A percentile compares a stretch with the other conserved stretches of the same genome.
Conservation (phyloP, 2,888 invertebrate genomes). For the Plebejus anna region DNA sequence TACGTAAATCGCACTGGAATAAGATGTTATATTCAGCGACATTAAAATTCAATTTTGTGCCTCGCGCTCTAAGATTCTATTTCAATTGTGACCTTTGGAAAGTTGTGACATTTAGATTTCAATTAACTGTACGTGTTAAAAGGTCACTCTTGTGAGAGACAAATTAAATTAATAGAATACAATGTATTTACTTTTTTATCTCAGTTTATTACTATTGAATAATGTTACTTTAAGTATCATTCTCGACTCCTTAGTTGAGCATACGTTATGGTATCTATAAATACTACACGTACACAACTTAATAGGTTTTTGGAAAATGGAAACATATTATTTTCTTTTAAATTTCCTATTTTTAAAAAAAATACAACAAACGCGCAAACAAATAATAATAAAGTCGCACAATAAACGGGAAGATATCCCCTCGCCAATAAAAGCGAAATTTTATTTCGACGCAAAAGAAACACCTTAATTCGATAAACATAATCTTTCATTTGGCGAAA, state of each 20-base stretch:
- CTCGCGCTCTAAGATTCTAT: constrained; percentile 38
- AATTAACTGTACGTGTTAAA: constrained; percentile 55
- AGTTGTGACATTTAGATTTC: constrained; percentile 24
- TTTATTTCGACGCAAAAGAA: constrained; percentile 61
- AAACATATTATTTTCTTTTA: not conserved
- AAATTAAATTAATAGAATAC: constrained; percentile 55
- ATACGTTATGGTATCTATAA: not conserved
- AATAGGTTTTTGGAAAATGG: no score
- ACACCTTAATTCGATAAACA: constrained; percentile 76
- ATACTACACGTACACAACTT: not conserved
- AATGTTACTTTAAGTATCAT: no score
- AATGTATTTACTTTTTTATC: no score
- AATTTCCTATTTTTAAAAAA: not conserved
- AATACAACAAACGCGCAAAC: constrained; percentile 32
- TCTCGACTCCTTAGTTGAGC: no score
- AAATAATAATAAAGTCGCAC: constrained; percentile 39
- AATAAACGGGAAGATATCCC: constrained; percentile 59
- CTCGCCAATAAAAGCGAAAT: constrained; percentile 60
- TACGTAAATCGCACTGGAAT: constrained; percentile 66
- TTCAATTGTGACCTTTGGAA: not conserved
- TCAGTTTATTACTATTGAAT: no score
- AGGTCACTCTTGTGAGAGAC: constrained; percentile 62
- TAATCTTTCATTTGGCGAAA: constrained; percentile 76
- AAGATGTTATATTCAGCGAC: constrained; percentile 47
- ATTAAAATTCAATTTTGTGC: constrained; percentile 41